Evolutionary conservation across 2,113 vertebrate genomes (phyloP), one percentile per base, ranked within the genome.

Genomic region (Nannospalax galili): DNA sequence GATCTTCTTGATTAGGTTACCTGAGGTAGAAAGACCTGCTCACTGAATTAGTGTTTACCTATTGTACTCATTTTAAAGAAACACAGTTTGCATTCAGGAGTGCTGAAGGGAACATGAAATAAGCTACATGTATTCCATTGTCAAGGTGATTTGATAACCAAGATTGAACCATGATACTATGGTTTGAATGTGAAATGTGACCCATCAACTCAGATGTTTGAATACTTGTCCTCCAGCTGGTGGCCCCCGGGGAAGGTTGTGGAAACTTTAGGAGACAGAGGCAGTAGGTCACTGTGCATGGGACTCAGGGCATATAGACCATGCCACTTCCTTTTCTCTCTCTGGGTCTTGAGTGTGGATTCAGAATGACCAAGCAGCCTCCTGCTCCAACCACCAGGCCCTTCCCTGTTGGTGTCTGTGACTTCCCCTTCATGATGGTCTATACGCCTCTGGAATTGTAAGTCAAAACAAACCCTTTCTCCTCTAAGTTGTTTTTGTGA

Each of bases 41-140:
- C 24, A 81, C 14, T 90, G 14, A 69, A n/a, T 94, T 84, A 84
- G 84, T 80, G n/a, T 40, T n/a, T 30, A 42, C 62, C 42, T 32
- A 84, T 19, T 80, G 8, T 65, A 20, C 17, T 19, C 80, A 45
- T 32, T 78, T 87, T 85, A 60, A 64, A 67, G 73, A 81, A 88
- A 90, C 9, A 16, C 52, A 58, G 35, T 79, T 94, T 81, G 1
- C 1, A 73, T 70, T 64, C 82, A 70, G 67, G 26, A 14, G 7
- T 77, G 5, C 26, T 91, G 84, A 93, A 30, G 70, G 15, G 82
- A 96, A 90, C 90, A 28, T 60, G 56, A 92, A 64, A 30, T 89
- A 79, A 86, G 64, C 65, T 45, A 74, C 56, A 4, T 62, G 3
- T 65, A 40, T 58, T 93, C 7, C 8, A 1, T 45, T 48, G 32